Conservation (phyloP, 2,113 vertebrate species). For the Callipepla squamata region DNA sequence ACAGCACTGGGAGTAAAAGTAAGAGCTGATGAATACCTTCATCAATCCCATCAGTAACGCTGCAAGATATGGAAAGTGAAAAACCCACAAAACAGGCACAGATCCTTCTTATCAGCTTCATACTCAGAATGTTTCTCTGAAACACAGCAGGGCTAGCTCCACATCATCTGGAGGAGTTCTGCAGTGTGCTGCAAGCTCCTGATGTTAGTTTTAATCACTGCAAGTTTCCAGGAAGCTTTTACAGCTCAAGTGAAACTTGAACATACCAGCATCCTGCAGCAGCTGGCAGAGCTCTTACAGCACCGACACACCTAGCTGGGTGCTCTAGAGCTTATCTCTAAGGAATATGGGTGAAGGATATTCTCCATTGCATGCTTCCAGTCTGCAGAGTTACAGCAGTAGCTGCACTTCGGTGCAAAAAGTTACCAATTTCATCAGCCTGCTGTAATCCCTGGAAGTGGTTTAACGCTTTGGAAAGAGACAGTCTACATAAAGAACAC, state of each 20-base stretch:
- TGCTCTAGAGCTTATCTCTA: fast-evolving
- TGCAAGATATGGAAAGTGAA: not conserved
- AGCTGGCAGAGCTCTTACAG: not conserved
- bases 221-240: slow-evolving; percentile 8
- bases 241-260: not conserved
- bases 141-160: not conserved
- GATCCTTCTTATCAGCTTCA: not conserved
- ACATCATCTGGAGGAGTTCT: not conserved
- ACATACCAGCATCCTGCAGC: not conserved
- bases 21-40: not conserved
- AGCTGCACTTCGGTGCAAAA: not conserved
- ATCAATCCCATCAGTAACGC: not conserved
- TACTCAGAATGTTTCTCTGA: not conserved
- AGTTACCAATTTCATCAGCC: not conserved
- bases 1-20: not conserved
- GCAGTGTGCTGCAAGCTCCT: not conserved
- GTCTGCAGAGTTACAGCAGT: not conserved
- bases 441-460: not conserved
- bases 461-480: not conserved
- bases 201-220: not conserved
- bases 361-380: not conserved
- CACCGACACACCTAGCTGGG: not conserved
- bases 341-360: not conserved
- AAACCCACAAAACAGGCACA: not conserved
- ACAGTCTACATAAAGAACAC: not conserved